These are phyloP conservation scores for Nasonia oneida DNA, from an alignment of 2,888 invertebrate genomes.

Conservation along the genomic window DNA sequence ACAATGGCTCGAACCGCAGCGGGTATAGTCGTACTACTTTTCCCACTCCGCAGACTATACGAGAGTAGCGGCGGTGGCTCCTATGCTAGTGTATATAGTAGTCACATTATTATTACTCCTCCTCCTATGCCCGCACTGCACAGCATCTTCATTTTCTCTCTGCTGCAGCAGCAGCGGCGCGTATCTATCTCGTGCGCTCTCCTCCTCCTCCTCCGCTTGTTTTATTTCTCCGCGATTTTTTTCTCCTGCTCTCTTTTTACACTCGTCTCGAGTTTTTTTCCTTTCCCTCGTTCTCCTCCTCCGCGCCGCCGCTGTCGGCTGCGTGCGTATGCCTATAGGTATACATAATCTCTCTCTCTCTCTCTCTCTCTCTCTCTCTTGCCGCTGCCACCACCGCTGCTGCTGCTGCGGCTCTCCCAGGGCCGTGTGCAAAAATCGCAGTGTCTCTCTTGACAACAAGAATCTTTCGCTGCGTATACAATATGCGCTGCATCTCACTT, in stretches of 20 bases:
- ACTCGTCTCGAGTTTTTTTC: conserved; percentile 57
- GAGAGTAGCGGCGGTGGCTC: background rate
- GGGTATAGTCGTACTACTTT: background rate
- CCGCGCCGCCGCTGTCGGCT: conserved; percentile 1
- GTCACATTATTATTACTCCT: conserved; percentile 30
- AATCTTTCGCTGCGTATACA: conserved; percentile 35
- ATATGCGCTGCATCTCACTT: background rate
- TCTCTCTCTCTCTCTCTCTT: conserved; percentile 4
- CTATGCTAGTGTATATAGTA: too few species aligned
- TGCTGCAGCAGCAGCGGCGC: background rate
- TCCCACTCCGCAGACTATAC: background rate
- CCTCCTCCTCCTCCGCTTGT: conserved; percentile 39
- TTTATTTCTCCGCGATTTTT: conserved; percentile 48
- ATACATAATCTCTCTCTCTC: background rate
- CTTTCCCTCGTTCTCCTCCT: conserved; percentile 39
- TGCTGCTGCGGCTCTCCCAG: conserved; percentile 45
- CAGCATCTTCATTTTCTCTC: background rate
- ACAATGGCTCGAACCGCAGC: conserved; percentile 18
- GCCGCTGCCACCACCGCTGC: conserved; percentile 33
- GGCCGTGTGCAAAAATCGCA: conserved; percentile 58
- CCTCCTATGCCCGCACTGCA: background rate
- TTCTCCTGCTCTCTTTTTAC: conserved; percentile 57
- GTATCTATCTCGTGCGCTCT: conserved; percentile 26
- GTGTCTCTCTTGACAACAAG: conserved; percentile 55
- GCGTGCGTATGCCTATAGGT: background rate